phyloP scores from a whole-genome alignment of 2,888 invertebrate genomes.

The Hemicrepidius hirtus region DNA sequence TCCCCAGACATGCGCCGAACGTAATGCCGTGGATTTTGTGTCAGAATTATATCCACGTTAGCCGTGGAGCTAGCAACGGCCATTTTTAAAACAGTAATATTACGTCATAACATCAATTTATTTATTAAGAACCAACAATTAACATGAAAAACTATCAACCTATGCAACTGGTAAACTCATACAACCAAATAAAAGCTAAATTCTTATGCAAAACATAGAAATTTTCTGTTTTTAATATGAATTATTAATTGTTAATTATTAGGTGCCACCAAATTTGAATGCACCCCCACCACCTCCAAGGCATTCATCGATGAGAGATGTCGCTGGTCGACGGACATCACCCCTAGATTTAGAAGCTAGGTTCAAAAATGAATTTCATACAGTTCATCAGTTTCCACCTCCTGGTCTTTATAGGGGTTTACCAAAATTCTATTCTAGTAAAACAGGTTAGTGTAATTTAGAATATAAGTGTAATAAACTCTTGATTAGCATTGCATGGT shows the following conservation, averaged over 20 bases:
- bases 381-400: conserved; percentile 78
- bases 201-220: too few species aligned
- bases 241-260: too few species aligned
- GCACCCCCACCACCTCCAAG: conserved; percentile 77
- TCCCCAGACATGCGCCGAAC: too few species aligned
- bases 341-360: conserved; percentile 80
- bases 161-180: too few species aligned
- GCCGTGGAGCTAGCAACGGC: too few species aligned
- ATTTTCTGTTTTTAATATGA: too few species aligned
- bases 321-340: conserved; percentile 57
- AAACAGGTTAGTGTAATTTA: conserved; percentile 72
- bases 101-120: too few species aligned
- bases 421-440: conserved; percentile 82
- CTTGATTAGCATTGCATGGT: conserved; percentile 9
- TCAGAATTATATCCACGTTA: too few species aligned
- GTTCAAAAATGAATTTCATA: conserved; percentile 80
- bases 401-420: conserved; percentile 82
- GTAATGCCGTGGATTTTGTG: too few species aligned
- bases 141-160: too few species aligned
- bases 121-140: too few species aligned
- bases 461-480: conserved; percentile 2
- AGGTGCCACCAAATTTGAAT: conserved; percentile 59
- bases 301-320: conserved; percentile 78
- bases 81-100: too few species aligned
- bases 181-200: conserved; percentile 1